phyloP scores from a whole-genome alignment of 2,797 vertebrate genomes.

The Rhodeus uyekii region DNA sequence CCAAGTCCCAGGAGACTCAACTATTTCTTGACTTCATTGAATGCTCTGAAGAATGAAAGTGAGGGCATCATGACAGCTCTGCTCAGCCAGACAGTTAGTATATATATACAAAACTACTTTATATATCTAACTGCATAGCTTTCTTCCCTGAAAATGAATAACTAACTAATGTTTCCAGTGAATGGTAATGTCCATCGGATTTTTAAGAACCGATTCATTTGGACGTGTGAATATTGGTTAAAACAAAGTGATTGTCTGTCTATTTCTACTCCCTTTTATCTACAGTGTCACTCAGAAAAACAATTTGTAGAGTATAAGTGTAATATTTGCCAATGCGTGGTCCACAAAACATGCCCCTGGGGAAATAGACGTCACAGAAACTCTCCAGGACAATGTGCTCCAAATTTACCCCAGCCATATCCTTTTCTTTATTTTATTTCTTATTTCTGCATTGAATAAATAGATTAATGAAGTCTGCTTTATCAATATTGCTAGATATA shows the following conservation, averaged over 20 bases:
- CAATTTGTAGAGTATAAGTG: neutral
- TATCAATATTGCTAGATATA: neutral
- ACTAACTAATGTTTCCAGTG: neutral
- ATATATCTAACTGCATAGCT: neutral
- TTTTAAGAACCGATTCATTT: neutral
- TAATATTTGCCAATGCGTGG: neutral
- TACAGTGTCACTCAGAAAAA: neutral
- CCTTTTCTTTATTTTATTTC: neutral
- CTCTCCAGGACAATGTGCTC: neutral
- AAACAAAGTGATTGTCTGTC: neutral
- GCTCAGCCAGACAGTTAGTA: neutral
- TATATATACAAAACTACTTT: neutral
- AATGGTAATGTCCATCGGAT: neutral
- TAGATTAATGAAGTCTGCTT: constrained; percentile 1
- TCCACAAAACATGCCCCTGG: neutral
- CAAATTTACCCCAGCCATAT: neutral
- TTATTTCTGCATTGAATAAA: neutral
- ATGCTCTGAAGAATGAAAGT: constrained; percentile 78
- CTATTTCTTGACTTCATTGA: constrained; percentile 79
- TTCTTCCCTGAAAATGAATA: neutral
- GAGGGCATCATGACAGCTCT: constrained; percentile 24
- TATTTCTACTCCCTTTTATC: neutral
- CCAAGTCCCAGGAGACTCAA: constrained; percentile 79
- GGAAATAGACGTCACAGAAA: constrained; percentile 71
- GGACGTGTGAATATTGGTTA: neutral